Evolutionary conservation across 2,797 vertebrate genomes (phyloP), one percentile per base, ranked within the genome.

Genomic region (Sciurus carolinensis): DNA sequence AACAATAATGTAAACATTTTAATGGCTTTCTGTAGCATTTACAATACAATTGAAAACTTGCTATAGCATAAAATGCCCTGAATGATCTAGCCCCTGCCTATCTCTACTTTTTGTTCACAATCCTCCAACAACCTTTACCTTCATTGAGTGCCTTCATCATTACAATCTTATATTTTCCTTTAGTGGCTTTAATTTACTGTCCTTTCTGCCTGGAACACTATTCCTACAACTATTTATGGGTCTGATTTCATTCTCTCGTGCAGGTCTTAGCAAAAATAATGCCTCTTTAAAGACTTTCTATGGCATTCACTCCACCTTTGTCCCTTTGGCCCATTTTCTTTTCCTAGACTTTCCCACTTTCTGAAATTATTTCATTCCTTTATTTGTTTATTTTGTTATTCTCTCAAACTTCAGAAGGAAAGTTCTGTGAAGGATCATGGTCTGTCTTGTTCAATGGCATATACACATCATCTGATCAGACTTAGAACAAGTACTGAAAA

Each of bases 301-400:
- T 39, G 39, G 59, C 3, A 83, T 5, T 66, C 28, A 85, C 30
- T 20, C 36, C 7, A 33, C 7, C 4, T 54, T 89, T 89, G 62
- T 30, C 15, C 14, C 7, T 77, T 59, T 87, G n/a, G 67, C 8
- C 5, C 36, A 14, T 72, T 59, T 82, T 79, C 10, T 62, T 62
- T 72, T 82, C 13, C 42, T 82, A 90, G 3, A 2, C 73, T 71
- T 67, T 73, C 20, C 7, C 28, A 42, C 8, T 71, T 26, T 75
- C 18, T 76, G 47, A 93, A 64, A 88, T 73, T 28, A 71, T 93
- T 82, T 93, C 1, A 73, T 72, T 73, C 52, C 72, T 77, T 81
- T 11, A 30, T 89, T 66, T 36, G 7, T 36, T 73, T 81, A 69
- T 50, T 59, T 44, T 64, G 8, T 66, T 8, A 26, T 92, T 18